phyloP scores from a whole-genome alignment of 2,797 vertebrate genomes.

The Enoplosus armatus region DNA sequence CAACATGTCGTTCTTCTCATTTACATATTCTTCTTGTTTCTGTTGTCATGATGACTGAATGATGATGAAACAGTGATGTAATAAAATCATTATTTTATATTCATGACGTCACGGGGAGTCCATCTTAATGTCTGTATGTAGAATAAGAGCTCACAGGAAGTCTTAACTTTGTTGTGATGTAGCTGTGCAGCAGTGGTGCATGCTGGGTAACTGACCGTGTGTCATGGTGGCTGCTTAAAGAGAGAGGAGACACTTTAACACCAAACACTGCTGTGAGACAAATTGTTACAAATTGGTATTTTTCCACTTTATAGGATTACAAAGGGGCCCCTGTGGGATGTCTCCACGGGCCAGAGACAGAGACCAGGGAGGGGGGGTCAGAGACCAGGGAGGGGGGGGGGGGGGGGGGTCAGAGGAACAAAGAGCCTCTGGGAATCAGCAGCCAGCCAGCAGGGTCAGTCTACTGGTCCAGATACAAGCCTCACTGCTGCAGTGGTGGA shows the following conservation, averaged over 20 bases:
- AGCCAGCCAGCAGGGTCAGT: conserved; percentile 41
- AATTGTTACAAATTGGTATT: conserved; percentile 85
- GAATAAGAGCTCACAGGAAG: no score
- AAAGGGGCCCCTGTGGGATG: conserved; percentile 69
- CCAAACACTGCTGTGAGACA: conserved; percentile 78
- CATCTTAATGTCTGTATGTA: no score
- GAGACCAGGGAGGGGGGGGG: conserved; percentile 43
- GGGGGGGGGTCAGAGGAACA: conserved; percentile 48
- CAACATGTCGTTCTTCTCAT: no score
- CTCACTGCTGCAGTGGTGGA: background rate
- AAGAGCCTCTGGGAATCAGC: no score
- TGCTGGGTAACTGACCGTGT: conserved; percentile 29
- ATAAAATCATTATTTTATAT: no score
- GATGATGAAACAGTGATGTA: no score
- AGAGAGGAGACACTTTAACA: conserved; percentile 60
- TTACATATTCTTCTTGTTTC: no score
- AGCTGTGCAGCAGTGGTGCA: conserved; percentile 22
- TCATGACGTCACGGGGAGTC: no score
- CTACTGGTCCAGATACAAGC: conserved; percentile 25
- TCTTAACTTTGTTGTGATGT: no score
- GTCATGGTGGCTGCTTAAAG: conserved; percentile 24
- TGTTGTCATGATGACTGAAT: no score
- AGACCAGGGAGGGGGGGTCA: background rate
- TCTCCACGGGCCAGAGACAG: conserved; percentile 57
- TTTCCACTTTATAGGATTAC: conserved; percentile 83